Base-by-base conservation (phyloP, 2,113 vertebrate species). In the Uria lomvia region DNA sequence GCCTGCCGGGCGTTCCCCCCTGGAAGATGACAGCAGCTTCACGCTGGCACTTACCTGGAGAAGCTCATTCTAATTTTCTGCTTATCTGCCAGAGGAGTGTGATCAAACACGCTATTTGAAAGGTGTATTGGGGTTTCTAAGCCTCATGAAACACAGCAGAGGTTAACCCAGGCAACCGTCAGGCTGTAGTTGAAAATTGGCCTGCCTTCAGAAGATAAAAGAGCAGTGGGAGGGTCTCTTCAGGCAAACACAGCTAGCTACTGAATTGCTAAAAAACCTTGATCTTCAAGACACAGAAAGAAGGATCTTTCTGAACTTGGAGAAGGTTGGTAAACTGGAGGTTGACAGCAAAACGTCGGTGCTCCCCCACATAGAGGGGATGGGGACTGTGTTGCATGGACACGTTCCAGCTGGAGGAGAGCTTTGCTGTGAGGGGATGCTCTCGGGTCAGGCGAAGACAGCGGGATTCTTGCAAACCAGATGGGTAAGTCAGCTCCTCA, bases 181-280 rank as follows among this genome's bases (percentile, higher is more conserved):
- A 87, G 70, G 84, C 81, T 90, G 80, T 13, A 96, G 91, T 0
- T 90, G 77, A 92, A 96, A 97, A 91, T 95, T 96, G 95, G 96
- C 94, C 94, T 78, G 73, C 52, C 94, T 96, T 96, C 96, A 97
- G 91, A 96, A 74, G 87, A 94, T 95, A 49, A 72, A 85, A 95
- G 84, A 97, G 73, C 47, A 34, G 93, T 97, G 96, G 96, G 96
- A 97, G 84, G 91, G 96, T 97, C 96, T 96, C 91, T 74, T 91
- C 36, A 91, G 77, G 91, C 91, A 96, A 96, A 91, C 91, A 91
- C 43, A 92, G 65, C 60, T 89, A 92, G 70, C 70, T 86, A 56
- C 84, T 56, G 89, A 93, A 94, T 72, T 94, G 77, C 74, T 92
- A 65, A 89, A 94, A 95, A 68, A 22, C 89, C 96, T 97, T 96